These are phyloP conservation scores for Macroramphosus scolopax DNA, from an alignment of 2,797 vertebrate genomes.

Conservation along the genomic window DNA sequence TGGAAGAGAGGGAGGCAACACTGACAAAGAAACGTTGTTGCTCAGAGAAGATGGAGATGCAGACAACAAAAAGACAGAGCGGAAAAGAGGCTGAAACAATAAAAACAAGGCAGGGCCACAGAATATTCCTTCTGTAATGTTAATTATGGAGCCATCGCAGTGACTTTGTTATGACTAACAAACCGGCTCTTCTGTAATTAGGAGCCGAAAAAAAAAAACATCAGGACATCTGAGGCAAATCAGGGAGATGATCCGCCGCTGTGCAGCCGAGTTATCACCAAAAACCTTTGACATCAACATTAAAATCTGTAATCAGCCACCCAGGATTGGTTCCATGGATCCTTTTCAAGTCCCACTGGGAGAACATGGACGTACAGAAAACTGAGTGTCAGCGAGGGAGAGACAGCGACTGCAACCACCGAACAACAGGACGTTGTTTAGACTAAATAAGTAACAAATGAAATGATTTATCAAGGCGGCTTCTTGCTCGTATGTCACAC, in stretches of 20 bases:
- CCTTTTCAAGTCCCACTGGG: not conserved
- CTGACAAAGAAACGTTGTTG: too few relatives aligned
- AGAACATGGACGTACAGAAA: conserved; percentile 1
- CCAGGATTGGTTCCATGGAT: not conserved
- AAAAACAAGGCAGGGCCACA: conserved; percentile 29
- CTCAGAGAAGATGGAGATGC: too few relatives aligned
- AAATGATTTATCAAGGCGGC: not conserved
- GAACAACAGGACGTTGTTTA: too few relatives aligned
- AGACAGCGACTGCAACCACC: too few relatives aligned
- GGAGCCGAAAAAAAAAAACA: conserved; percentile 23
- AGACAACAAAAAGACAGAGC: too few relatives aligned
- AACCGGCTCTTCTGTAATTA: conserved; percentile 49
- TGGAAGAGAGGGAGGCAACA: too few relatives aligned
- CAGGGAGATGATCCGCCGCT: conserved; percentile 19
- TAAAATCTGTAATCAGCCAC: conserved; percentile 19
- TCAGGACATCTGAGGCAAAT: conserved; percentile 26
- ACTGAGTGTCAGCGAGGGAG: too few relatives aligned
- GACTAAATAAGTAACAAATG: not conserved
- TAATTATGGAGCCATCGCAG: conserved; percentile 54
- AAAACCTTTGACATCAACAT: too few relatives aligned
- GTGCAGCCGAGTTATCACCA: not conserved
- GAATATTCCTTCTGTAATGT: conserved; percentile 53
- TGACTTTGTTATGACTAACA: conserved; percentile 55
- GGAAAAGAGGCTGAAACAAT: too few relatives aligned
- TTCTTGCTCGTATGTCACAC: too few relatives aligned